Percentiles rank a stretch among this genome's conserved stretches.
phyloP scores from a whole-genome alignment of 2,888 invertebrate species.

The Altica lythri region DNA sequence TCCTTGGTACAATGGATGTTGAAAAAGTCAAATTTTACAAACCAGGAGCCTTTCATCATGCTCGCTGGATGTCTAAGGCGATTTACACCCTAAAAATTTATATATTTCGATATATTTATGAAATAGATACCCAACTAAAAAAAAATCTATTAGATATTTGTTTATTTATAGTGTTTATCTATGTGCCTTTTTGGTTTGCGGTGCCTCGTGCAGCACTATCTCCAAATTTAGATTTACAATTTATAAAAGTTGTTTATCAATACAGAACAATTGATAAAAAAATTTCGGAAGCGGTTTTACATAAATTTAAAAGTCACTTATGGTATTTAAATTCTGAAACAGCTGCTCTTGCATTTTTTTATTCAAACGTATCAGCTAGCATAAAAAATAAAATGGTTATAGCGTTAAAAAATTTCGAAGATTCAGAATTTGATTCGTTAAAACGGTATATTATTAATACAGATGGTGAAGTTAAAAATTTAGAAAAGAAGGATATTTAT shows the following conservation, averaged over 20 bases:
- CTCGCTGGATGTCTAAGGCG: neutral
- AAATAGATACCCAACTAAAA: neutral
- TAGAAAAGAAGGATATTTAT: too few relatives aligned
- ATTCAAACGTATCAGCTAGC: too few relatives aligned
- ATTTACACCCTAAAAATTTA: neutral
- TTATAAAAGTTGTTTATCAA: neutral
- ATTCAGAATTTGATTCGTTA: too few relatives aligned
- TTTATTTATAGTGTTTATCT: neutral
- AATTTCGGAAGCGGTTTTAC: neutral
- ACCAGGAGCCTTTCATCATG: neutral
- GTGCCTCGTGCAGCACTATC: neutral
- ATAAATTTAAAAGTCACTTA: conserved; percentile 19
- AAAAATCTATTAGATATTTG: neutral
- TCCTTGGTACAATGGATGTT: conserved; percentile 1
- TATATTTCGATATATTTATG: neutral
- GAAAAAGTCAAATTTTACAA: neutral
- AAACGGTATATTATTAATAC: too few relatives aligned
- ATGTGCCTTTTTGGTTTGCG: neutral
- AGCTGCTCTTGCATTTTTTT: conserved; percentile 23
- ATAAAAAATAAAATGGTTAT: too few relatives aligned
- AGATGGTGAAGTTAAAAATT: too few relatives aligned
- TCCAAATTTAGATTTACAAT: neutral
- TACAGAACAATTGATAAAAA: neutral
- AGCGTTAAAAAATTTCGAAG: too few relatives aligned
- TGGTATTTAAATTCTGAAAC: conserved; percentile 23